Evolutionary conservation across 2,888 invertebrate genomes (phyloP).

Genomic region (Diarsia mendica): DNA sequence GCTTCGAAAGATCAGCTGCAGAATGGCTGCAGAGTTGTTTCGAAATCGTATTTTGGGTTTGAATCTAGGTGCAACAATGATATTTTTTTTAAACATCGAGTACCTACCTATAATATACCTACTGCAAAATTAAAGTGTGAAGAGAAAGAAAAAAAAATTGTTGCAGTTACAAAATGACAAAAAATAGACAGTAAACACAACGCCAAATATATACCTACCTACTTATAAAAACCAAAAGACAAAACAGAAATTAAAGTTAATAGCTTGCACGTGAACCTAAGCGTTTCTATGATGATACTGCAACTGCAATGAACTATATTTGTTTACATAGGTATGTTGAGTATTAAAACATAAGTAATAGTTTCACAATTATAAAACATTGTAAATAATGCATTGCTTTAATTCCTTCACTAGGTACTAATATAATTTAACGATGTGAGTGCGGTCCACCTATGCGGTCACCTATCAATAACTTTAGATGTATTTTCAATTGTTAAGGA

Average conservation of each 20-base stretch:
- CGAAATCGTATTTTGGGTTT: background rate
- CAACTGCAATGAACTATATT: background rate
- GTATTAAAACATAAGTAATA: background rate
- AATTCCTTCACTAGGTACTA: background rate
- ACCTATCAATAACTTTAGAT: background rate
- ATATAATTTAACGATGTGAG: background rate
- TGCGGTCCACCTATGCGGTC: background rate
- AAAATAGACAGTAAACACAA: too few species aligned
- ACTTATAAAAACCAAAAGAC: too few species aligned
- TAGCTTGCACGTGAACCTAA: background rate
- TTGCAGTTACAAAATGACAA: too few species aligned
- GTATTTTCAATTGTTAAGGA: background rate
- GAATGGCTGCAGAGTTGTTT: background rate
- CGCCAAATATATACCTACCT: too few species aligned
- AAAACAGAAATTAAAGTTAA: too few species aligned
- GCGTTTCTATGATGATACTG: background rate
- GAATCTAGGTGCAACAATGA: background rate
- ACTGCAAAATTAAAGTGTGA: constrained; percentile 1
- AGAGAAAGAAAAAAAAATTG: too few species aligned
- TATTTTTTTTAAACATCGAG: background rate
- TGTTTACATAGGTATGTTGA: background rate
- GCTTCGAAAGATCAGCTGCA: background rate
- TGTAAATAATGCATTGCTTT: background rate
- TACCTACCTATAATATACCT: too few species aligned
- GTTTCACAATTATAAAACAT: background rate